phyloP scores from a whole-genome alignment of 2,888 invertebrate genomes.

The Ochropleura leucogaster region DNA sequence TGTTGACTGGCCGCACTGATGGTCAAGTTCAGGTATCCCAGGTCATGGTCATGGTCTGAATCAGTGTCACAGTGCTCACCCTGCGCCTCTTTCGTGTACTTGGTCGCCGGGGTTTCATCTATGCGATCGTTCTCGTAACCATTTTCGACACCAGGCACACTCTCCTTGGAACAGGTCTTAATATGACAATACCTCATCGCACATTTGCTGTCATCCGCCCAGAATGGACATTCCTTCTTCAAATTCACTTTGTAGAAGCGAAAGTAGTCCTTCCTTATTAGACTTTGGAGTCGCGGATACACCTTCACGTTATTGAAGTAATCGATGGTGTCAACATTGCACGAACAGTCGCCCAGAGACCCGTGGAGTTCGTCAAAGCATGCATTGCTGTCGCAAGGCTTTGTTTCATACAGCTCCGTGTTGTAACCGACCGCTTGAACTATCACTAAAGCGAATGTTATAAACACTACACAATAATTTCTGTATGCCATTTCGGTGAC shows the following conservation, averaged over 20 bases:
- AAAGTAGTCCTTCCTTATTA: conserved; percentile 98
- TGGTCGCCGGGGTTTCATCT: conserved; percentile 81
- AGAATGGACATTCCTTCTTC: conserved; percentile 97
- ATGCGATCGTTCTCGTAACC: conserved; percentile 87
- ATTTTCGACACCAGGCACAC: conserved; percentile 95
- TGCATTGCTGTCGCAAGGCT: conserved; percentile 86
- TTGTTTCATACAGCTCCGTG: conserved; percentile 84
- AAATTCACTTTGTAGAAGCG: conserved; percentile 96
- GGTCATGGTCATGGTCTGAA: conserved; percentile 92
- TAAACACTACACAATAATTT: conserved; percentile 88
- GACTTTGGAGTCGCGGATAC: conserved; percentile 96
- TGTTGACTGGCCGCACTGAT: conserved; percentile 96
- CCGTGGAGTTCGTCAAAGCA: conserved; percentile 94
- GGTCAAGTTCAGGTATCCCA: conserved; percentile 96
- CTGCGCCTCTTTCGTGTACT: conserved; percentile 90
- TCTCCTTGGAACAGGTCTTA: conserved; percentile 95
- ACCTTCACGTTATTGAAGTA: conserved; percentile 98
- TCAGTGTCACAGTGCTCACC: conserved; percentile 87
- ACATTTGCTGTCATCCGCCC: conserved; percentile 98
- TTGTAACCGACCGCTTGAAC: conserved; percentile 87
- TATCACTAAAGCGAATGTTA: conserved; percentile 86
- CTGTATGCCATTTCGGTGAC: conserved; percentile 82
- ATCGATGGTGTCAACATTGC: conserved; percentile 98
- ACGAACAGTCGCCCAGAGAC: conserved; percentile 98
- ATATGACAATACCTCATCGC: conserved; percentile 98